phyloP scores from a whole-genome alignment of 2,113 vertebrate species.

The Ptilonorhynchus violaceus region DNA sequence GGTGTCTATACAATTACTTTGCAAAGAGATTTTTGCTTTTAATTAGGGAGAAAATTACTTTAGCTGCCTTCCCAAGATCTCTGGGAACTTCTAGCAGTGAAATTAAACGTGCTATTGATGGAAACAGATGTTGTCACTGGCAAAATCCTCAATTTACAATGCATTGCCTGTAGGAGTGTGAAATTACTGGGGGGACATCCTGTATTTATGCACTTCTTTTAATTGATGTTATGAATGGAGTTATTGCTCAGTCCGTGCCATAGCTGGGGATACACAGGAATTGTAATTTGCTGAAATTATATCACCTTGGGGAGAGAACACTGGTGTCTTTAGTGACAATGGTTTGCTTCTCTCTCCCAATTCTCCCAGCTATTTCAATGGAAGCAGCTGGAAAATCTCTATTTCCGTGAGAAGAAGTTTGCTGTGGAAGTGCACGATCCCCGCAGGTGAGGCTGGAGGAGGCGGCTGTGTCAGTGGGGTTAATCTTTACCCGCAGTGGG shows the following conservation, averaged over 20 bases:
- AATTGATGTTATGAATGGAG: neutral
- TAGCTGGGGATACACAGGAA: neutral
- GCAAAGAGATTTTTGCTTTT: neutral
- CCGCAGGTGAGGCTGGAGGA: conserved; percentile 82
- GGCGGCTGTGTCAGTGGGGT: accelerated
- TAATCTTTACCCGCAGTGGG: neutral
- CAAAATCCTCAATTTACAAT: neutral
- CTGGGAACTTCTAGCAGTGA: neutral
- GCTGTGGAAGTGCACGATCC: conserved; percentile 96
- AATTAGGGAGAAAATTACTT: neutral
- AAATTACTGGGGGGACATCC: neutral
- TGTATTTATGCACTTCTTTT: neutral
- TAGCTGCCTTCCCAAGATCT: neutral
- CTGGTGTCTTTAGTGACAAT: neutral
- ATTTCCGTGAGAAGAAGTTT: conserved; percentile 99
- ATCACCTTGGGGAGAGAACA: neutral
- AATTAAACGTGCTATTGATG: neutral
- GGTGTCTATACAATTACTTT: neutral
- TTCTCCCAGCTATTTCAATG: conserved; percentile 89
- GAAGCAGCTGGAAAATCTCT: conserved; percentile 98
- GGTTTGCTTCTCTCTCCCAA: neutral
- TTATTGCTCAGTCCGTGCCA: neutral
- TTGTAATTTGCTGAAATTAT: neutral
- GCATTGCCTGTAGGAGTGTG: neutral
- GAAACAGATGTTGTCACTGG: neutral